Percentiles rank a stretch among this genome's conserved stretches.
phyloP scores from a whole-genome alignment of 2,888 invertebrate species.

The Ctenicera cuprea region DNA sequence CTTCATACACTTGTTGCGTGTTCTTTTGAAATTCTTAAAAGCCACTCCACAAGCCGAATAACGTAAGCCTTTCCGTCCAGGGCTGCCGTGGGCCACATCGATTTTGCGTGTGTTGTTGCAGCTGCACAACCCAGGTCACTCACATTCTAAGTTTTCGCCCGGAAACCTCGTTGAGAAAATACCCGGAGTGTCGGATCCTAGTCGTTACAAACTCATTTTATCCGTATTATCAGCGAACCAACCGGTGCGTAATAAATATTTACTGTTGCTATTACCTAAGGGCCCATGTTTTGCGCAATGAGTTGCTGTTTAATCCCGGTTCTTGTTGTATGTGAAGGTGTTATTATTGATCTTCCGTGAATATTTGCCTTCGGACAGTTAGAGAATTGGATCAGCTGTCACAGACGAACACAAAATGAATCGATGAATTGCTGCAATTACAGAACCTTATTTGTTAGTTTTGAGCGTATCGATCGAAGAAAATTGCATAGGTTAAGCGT shows the following conservation, averaged over 20 bases:
- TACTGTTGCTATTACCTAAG: background rate
- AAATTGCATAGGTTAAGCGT: background rate
- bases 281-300: background rate
- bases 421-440: constrained; percentile 16
- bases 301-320: background rate
- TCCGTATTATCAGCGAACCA: constrained; percentile 16
- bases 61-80: constrained; percentile 1
- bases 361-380: constrained; percentile 13
- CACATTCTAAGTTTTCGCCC: background rate
- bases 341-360: constrained; percentile 11
- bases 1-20: constrained; percentile 2
- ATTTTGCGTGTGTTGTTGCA: constrained; percentile 27
- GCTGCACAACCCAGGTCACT: constrained; percentile 28
- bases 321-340: background rate
- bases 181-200: background rate
- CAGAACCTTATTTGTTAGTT: background rate
- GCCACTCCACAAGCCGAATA: background rate
- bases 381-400: constrained; percentile 5
- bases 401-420: constrained; percentile 1
- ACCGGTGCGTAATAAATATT: constrained; percentile 20
- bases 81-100: constrained; percentile 16
- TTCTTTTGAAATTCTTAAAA: constrained; percentile 1
- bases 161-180: background rate
- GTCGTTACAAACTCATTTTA: constrained; percentile 23
- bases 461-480: background rate